Evolutionary conservation across 2,888 invertebrate species (phyloP).

Genomic region (Tolmerus cingulatus): DNA sequence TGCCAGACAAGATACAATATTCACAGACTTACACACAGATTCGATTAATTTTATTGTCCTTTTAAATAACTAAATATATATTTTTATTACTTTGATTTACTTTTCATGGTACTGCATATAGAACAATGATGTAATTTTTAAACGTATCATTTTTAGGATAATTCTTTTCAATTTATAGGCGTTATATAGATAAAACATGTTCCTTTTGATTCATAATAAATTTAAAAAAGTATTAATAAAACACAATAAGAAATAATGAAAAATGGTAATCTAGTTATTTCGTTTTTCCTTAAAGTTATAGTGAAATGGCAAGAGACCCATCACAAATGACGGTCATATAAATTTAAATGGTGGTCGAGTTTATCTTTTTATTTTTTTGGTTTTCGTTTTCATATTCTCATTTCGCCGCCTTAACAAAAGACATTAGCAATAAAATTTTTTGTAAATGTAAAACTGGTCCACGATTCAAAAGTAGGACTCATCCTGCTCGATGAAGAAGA

Average conservation of each 20-base stretch:
- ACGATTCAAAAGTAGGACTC: slow-evolving; percentile 62
- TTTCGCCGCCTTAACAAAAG: slow-evolving; percentile 56
- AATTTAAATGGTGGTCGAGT: not conserved
- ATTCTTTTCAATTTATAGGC: not conserved
- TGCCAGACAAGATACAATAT: not conserved
- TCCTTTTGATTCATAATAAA: not conserved
- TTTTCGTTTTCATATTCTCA: not conserved
- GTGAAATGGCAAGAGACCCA: not conserved
- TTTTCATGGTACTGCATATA: not conserved
- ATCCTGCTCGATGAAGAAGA: slow-evolving; percentile 52
- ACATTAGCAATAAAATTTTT: slow-evolving; percentile 63
- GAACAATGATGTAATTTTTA: not conserved
- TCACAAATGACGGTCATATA: not conserved
- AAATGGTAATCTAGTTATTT: not conserved
- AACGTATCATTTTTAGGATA: not conserved
- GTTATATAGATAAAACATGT: not conserved
- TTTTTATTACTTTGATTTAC: not conserved
- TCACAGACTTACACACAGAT: not conserved
- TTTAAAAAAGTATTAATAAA: not conserved
- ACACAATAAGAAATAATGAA: not conserved
- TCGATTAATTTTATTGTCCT: not conserved
- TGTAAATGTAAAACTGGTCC: slow-evolving; percentile 63
- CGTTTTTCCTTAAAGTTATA: not conserved
- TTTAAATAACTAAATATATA: not conserved
- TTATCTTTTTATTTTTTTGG: too few relatives aligned